Conservation (phyloP, 2,888 invertebrate species). For the Tipula vernalis region DNA sequence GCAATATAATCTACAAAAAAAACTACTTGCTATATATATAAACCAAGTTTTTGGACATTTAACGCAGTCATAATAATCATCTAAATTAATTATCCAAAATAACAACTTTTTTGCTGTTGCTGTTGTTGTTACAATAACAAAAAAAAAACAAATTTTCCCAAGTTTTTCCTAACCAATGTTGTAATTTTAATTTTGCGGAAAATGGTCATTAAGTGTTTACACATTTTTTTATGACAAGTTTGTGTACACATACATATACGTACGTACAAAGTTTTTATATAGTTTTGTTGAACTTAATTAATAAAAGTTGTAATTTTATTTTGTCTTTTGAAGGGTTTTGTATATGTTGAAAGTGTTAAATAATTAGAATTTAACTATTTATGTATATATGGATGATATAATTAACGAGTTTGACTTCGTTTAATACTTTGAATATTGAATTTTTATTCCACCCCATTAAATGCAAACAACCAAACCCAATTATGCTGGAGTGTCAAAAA, state of each 20-base stretch:
- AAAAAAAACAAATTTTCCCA: not conserved
- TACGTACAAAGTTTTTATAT: not conserved
- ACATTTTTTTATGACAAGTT: not conserved
- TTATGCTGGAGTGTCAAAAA: not conserved
- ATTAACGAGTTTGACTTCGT: not conserved
- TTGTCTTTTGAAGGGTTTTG: not conserved
- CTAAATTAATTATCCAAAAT: not conserved
- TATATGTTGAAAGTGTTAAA: not conserved
- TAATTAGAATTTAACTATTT: not conserved
- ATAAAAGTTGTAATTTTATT: not conserved
- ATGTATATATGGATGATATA: not conserved
- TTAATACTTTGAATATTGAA: too few species aligned
- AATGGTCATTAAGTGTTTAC: not conserved
- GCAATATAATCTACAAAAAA: not conserved
- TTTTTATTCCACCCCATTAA: too few species aligned
- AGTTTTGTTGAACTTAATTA: not conserved
- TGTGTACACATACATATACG: not conserved
- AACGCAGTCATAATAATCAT: not conserved
- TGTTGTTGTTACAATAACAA: too few species aligned
- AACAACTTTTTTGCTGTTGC: not conserved
- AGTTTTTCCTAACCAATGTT: not conserved
- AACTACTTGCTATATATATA: not conserved
- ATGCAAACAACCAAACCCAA: too few species aligned
- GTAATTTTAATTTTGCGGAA: not conserved
- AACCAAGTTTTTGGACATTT: not conserved